Conservation (phyloP, 1,140 invertebrate genomes). For the Panagrolaimus sp. region DNA sequence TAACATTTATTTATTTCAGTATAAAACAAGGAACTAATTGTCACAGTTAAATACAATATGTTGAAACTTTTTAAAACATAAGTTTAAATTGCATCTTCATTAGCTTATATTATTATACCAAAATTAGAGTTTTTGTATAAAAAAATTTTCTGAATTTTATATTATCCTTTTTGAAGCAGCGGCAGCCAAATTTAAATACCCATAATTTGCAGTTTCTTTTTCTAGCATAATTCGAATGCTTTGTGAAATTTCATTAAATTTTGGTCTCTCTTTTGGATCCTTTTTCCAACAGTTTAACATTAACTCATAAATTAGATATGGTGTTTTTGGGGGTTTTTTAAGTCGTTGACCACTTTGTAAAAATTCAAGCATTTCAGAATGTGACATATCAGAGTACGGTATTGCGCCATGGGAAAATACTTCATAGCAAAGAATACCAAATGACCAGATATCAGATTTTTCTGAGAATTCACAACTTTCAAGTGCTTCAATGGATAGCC, state of each 20-base stretch:
- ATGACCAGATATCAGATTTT: slow-evolving; percentile 17
- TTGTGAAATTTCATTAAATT: slow-evolving; percentile 15
- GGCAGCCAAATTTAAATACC: slow-evolving; percentile 14
- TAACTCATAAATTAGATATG: slow-evolving; percentile 21
- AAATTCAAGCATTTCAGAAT: slow-evolving; percentile 1
- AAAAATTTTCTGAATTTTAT: no score
- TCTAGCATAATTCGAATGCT: slow-evolving; percentile 17
- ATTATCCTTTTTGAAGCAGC: no score
- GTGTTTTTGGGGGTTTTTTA: slow-evolving; percentile 9
- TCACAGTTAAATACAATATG: no score
- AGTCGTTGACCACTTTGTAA: slow-evolving; percentile 17
- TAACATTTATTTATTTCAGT: no score
- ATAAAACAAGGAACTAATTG: no score
- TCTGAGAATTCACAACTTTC: slow-evolving; percentile 4
- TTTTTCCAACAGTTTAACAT: slow-evolving; percentile 26
- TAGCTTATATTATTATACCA: no score
- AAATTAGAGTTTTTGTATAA: no score
- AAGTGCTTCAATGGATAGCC: slow-evolving; percentile 15
- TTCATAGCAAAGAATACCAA: slow-evolving; percentile 18
- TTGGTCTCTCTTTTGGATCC: slow-evolving; percentile 18
- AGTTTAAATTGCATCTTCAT: no score
- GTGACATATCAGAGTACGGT: slow-evolving; percentile 14
- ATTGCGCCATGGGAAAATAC: slow-evolving; percentile 10
- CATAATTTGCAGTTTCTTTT: slow-evolving; percentile 16
- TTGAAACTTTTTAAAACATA: no score